Conservation (phyloP, 2,888 invertebrate genomes). For the Leuctra nigra region DNA sequence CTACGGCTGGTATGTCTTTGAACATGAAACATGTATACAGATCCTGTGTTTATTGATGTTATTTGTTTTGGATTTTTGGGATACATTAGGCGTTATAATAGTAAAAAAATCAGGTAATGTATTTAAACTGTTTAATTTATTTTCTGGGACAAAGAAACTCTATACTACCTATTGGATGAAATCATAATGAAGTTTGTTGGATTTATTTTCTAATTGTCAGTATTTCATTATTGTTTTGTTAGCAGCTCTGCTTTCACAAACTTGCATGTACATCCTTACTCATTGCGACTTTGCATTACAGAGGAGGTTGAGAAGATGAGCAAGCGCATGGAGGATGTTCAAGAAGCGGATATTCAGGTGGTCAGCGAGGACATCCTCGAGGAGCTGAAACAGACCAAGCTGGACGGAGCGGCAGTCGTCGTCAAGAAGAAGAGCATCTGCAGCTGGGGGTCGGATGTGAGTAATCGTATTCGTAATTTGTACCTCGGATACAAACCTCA, state of each 20-base stretch:
- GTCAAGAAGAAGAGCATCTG: conserved; percentile 68
- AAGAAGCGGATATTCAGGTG: conserved; percentile 67
- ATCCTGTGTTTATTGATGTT: background rate
- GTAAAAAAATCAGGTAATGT: too few species aligned
- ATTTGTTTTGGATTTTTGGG: background rate
- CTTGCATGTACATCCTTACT: too few species aligned
- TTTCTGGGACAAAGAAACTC: too few species aligned
- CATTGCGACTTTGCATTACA: too few species aligned
- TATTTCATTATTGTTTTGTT: too few species aligned
- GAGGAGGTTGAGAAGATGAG: conserved; percentile 61
- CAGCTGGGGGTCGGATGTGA: conserved; percentile 78
- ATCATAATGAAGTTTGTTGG: too few species aligned
- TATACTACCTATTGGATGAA: too few species aligned
- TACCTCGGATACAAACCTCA: too few species aligned
- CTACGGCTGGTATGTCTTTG: conserved; percentile 45
- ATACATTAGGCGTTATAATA: too few species aligned
- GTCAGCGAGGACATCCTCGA: conserved; percentile 71
- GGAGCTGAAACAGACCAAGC: conserved; percentile 48
- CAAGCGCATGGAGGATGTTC: conserved; percentile 57
- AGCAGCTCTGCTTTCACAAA: too few species aligned
- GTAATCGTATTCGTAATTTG: conserved; percentile 58
- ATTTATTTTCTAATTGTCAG: too few species aligned
- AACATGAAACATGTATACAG: background rate
- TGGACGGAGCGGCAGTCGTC: conserved; percentile 50
- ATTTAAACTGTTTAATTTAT: too few species aligned